Base-by-base conservation (phyloP, 2,113 vertebrate species). In the Rallus limicola region DNA sequence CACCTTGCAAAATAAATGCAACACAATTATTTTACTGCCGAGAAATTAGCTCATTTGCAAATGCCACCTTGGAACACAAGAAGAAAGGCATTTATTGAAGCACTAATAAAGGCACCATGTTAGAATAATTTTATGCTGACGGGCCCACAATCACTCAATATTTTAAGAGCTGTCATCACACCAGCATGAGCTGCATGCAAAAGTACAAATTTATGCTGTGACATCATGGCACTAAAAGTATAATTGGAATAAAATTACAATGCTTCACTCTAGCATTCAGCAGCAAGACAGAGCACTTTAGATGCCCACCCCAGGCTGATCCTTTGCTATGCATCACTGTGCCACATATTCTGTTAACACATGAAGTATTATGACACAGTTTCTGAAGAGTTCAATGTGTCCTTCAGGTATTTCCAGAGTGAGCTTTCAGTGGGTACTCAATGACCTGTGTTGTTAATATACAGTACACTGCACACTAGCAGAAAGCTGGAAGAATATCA, bases 151-250 rank as follows among this genome's bases (percentile, higher is more conserved):
- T 98, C 97, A 97, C 97, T 98, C 97, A 98, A 98, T 98, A 98
- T 98, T 98, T 98, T 98, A 98, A 98, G 97, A 98, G 97, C 98
- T 98, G 98, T 98, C 98, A 98, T 98, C 98, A 98, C 97, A 98
- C 97, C 98, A 98, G 97, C 97, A 98, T 98, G 98, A 98, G 97
- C 97, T 98, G 98, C 97, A 98, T 97, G 97, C 96, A 98, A 82
- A 98, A 98, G 98, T 97, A 98, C 97, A 98, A 98, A 98, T 98
- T 98, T 98, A 98, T 98, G 97, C 98, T 97, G 97, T 98, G 98
- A 98, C 98, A 98, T 98, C 98, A 98, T 96, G 97, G 97, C 90
- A 97, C 95, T 97, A 97, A 98, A 97, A 98, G 98, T 97, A 94
- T 98, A 98, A 98, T 98, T 98, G 98, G 98, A 98, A 98, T 98